Evolutionary conservation across 2,113 vertebrate species (phyloP).

Genomic region (Meles meles): DNA sequence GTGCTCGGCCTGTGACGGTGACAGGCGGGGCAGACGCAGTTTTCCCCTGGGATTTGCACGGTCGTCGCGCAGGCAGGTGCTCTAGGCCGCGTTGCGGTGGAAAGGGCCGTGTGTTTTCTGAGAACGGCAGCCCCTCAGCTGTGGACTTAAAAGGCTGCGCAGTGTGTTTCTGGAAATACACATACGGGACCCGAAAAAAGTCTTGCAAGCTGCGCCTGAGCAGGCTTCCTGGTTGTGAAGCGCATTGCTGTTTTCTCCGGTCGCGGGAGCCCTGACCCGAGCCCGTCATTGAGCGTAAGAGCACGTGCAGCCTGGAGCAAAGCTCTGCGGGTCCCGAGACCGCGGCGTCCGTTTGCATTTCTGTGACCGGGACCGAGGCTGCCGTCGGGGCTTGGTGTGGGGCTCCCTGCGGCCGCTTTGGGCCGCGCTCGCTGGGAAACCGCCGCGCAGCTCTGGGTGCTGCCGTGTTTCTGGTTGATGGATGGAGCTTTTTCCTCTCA

Average conservation of each 20-base stretch:
- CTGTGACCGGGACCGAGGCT: background rate
- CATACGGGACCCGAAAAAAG: background rate
- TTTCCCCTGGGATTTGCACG: no score
- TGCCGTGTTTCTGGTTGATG: background rate
- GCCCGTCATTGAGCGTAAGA: background rate
- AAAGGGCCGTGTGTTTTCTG: background rate
- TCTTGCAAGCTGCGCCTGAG: fast-evolving
- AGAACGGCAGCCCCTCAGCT: background rate
- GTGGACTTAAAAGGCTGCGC: background rate
- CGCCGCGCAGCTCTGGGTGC: no score
- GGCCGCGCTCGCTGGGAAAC: background rate
- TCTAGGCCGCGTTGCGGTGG: background rate
- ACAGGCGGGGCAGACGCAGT: background rate
- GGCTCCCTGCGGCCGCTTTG: no score
- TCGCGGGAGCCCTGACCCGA: fast-evolving
- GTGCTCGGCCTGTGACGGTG: fast-evolving
- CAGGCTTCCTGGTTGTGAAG: background rate
- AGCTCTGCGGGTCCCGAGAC: background rate
- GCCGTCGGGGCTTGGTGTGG: no score
- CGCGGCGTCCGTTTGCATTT: background rate
- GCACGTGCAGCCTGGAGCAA: fast-evolving
- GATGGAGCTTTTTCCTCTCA: background rate
- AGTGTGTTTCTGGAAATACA: background rate
- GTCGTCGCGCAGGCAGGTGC: no score
- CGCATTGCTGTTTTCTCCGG: no score